Evolutionary conservation across 2,113 vertebrate species (phyloP).

Genomic region (Sporophila hypoxantha): DNA sequence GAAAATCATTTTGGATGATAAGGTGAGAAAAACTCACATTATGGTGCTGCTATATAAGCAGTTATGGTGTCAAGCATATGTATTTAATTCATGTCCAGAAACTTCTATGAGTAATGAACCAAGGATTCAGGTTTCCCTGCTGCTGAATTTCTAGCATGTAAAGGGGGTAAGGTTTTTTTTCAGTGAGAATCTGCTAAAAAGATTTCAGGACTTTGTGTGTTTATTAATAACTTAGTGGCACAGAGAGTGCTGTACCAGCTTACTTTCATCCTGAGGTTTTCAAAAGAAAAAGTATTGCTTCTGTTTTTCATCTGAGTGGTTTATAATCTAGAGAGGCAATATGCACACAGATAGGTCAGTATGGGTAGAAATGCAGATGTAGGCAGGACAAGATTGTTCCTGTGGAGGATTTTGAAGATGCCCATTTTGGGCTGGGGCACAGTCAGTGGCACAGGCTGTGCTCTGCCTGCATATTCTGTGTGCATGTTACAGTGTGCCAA

Average conservation of each 20-base stretch:
- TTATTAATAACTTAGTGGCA: conserved; percentile 17
- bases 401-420: neutral
- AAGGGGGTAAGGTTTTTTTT: neutral
- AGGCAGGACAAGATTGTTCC: neutral
- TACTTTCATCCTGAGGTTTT: conserved; percentile 1
- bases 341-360: neutral
- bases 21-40: neutral
- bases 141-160: neutral
- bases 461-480: neutral
- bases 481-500: neutral
- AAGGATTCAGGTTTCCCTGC: neutral
- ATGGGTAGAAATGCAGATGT: neutral
- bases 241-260: neutral
- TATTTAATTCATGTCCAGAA: neutral
- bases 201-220: neutral
- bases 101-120: neutral
- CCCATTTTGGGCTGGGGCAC: neutral
- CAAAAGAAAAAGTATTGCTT: neutral
- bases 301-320: neutral
- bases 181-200: neutral
- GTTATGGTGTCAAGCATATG: neutral
- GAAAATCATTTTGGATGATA: neutral
- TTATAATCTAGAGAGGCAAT: neutral
- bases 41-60: neutral
- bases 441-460: neutral